Percentiles rank a stretch among this genome's conserved stretches.
Conservation (phyloP, 2,797 vertebrate genomes). For the Micromesistius poutassou region DNA sequence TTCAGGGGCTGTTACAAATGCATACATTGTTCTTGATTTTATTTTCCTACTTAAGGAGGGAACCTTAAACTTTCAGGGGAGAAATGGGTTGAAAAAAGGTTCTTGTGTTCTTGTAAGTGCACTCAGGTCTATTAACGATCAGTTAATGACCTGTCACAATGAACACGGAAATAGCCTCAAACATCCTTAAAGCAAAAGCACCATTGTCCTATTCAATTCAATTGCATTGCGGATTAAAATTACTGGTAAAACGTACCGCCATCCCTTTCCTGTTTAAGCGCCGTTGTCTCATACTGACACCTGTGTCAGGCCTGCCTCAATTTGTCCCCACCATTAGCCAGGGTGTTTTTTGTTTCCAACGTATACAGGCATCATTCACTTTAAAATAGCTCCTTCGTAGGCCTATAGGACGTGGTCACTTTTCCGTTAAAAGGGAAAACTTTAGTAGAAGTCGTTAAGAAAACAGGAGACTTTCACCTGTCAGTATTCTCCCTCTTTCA, state of each 20-base stretch:
- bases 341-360: neutral
- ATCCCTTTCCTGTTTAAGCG: no score
- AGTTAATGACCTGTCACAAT: neutral
- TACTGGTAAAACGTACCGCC: neutral
- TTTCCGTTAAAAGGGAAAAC: neutral
- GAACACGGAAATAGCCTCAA: neutral
- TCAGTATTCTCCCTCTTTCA: neutral
- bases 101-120: no score
- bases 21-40: no score
- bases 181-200: neutral
- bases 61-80: no score
- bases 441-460: neutral
- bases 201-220: neutral
- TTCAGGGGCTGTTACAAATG: no score
- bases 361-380: neutral
- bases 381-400: neutral
- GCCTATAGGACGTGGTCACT: neutral
- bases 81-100: no score
- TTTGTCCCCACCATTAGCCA: conserved; percentile 7
- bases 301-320: conserved; percentile 18
- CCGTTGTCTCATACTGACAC: conserved; percentile 20
- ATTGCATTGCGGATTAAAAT: neutral
- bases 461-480: neutral
- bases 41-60: no score
- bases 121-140: no score